Base-by-base conservation (phyloP, 2,113 vertebrate species). In the Strix aluco region DNA sequence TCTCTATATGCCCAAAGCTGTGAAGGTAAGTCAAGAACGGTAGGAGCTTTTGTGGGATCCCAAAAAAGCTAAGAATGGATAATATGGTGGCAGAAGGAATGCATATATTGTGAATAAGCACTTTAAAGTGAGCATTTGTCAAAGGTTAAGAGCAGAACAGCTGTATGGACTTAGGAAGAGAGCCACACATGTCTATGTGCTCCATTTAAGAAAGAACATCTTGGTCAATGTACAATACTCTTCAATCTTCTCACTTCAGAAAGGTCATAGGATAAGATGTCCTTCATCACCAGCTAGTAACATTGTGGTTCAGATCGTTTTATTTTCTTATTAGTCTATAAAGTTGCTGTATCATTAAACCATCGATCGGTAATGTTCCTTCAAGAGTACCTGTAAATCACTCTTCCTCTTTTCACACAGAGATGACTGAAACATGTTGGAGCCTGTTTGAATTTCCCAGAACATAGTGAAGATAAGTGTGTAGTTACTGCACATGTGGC, bases 141-240 rank as follows among this genome's bases (percentile, higher is more conserved):
- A 25, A 38, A 87, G 9, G 44, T 52, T 46, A 36, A 65, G 59
- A 84, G 8, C 4, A 5, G 21, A 81, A 70, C n/a, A 70, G 25
- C 21, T 89, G 14, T 66, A 15, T 47, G 17, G 26, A 62, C 21
- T 82, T 83, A 1, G 3, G 30, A 47, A 54, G 42, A 88, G 36
- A 78, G 3, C 23, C 0, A 0, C 8, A 10, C 13, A 15, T 66
- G 34, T 54, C 1, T 1, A 26, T 2, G 0, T 23, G 2, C 11
- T 49, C 10, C 1, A 3, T 59, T 52, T 44, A 15, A 18, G 12
- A 49, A 42, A 67, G 2, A 77, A 6, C 3, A 27, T 49, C 9
- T 84, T 75, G 5, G 19, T 63, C 54, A 40, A 42, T 6, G 7
- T 77, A 10, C 47, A 47, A 3, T 49, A 27, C 30, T 82, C 71